These are phyloP conservation scores for Sinella curviseta DNA, from an alignment of 1,140 invertebrate genomes.

Conservation along the genomic window DNA sequence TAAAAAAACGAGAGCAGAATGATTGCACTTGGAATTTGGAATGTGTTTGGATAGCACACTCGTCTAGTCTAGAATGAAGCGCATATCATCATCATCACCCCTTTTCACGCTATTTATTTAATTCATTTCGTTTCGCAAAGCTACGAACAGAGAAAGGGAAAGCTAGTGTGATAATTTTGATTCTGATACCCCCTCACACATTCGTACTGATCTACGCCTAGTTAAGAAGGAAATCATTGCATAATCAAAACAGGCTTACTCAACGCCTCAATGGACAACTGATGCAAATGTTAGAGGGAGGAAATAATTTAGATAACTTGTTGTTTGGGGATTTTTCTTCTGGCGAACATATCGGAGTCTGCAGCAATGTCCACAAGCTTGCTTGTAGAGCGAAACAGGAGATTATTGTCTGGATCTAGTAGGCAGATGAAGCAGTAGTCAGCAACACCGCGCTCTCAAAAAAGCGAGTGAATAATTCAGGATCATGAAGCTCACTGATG, in stretches of 20 bases:
- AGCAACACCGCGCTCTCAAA: background rate
- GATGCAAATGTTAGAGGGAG: background rate
- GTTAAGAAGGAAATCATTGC: constrained; percentile 12
- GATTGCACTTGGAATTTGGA: background rate
- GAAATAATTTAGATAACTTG: constrained; percentile 3
- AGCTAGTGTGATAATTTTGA: background rate
- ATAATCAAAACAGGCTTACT: constrained; percentile 17
- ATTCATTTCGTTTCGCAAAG: too few relatives aligned
- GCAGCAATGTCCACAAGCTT: too few relatives aligned
- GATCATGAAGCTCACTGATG: constrained; percentile 50
- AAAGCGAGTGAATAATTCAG: constrained; percentile 47
- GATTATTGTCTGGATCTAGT: too few relatives aligned
- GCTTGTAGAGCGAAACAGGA: background rate
- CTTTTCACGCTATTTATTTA: too few relatives aligned
- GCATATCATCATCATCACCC: too few relatives aligned
- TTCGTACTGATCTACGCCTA: background rate
- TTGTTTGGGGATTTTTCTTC: constrained; percentile 11
- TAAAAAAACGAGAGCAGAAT: background rate
- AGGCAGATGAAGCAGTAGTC: too few relatives aligned
- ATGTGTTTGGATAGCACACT: background rate
- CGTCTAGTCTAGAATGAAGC: too few relatives aligned
- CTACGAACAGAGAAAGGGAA: too few relatives aligned
- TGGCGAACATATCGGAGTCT: too few relatives aligned
- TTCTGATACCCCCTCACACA: background rate
- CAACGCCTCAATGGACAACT: background rate